Percentiles rank a stretch among this genome's conserved stretches.
Conservation (phyloP, 1,140 invertebrate genomes). For the Panagrolaimus sp. region DNA sequence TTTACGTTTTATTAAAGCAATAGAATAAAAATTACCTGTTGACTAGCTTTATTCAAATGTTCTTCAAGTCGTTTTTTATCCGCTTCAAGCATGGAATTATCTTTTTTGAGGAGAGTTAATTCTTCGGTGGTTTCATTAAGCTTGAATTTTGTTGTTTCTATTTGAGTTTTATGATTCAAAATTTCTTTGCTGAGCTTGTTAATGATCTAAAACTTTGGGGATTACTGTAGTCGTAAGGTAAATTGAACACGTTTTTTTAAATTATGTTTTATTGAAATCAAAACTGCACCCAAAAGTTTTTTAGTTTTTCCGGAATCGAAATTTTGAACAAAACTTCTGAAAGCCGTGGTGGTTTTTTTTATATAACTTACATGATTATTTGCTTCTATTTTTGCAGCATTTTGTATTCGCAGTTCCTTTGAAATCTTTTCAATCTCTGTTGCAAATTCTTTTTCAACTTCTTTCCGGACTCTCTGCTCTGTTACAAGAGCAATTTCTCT, state of each 20-base stretch:
- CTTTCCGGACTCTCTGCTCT: constrained; percentile 30
- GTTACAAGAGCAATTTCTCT: constrained; percentile 30
- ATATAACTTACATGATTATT: constrained; percentile 35
- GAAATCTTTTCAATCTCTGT: constrained; percentile 35
- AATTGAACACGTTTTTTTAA: too few relatives aligned
- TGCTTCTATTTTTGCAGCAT: constrained; percentile 32
- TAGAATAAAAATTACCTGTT: constrained; percentile 16
- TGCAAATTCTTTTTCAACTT: constrained; percentile 31
- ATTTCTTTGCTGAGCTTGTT: constrained; percentile 27
- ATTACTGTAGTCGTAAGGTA: too few relatives aligned
- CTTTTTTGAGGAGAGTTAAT: neutral
- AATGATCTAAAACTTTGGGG: constrained; percentile 38
- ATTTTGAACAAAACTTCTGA: too few relatives aligned
- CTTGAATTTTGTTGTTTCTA: constrained; percentile 25
- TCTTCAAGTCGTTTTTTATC: constrained; percentile 31
- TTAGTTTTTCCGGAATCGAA: too few relatives aligned
- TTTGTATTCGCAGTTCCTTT: constrained; percentile 32
- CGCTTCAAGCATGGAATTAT: constrained; percentile 9
- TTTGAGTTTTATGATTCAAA: neutral
- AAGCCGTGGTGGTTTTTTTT: too few relatives aligned
- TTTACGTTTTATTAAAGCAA: too few relatives aligned
- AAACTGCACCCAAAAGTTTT: too few relatives aligned
- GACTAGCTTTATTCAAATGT: constrained; percentile 31
- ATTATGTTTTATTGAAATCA: too few relatives aligned
- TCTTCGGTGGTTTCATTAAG: constrained; percentile 13